These are phyloP conservation scores for Thecocarcelia acutangulata DNA, from an alignment of 2,888 invertebrate species.

Conservation along the genomic window DNA sequence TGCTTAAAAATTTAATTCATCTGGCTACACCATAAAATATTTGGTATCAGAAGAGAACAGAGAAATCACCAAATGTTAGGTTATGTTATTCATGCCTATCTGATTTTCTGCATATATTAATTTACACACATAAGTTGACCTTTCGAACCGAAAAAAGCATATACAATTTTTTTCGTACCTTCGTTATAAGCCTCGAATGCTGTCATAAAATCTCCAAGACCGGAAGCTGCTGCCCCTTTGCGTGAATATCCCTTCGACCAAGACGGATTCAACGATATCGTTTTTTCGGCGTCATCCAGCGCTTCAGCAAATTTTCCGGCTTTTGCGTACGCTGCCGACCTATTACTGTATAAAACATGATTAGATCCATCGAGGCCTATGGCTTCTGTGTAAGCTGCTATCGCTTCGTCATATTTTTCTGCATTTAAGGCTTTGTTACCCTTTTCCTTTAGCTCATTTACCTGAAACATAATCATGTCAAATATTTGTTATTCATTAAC, in stretches of 20 bases:
- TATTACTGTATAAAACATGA: constrained; percentile 94
- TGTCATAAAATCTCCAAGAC: constrained; percentile 87
- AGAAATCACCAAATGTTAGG: constrained; percentile 48
- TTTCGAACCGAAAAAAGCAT: not conserved
- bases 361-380: constrained; percentile 90
- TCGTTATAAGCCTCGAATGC: constrained; percentile 89
- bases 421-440: constrained; percentile 92
- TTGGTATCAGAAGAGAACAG: constrained; percentile 38
- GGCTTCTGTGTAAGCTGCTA: constrained; percentile 90
- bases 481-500: not conserved
- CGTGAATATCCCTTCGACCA: constrained; percentile 96
- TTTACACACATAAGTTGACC: constrained; percentile 16
- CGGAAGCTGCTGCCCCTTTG: constrained; percentile 92
- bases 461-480: constrained; percentile 82
- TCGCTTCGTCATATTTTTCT: constrained; percentile 90
- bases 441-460: constrained; percentile 90
- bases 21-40: constrained; percentile 35
- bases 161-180: constrained; percentile 78
- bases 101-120: constrained; percentile 15
- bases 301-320: constrained; percentile 88
- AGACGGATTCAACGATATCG: constrained; percentile 89
- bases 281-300: constrained; percentile 92
- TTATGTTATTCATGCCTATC: constrained; percentile 47
- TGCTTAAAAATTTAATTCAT: not conserved
- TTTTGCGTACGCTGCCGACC: constrained; percentile 95